Evolutionary conservation across 1,140 invertebrate species (phyloP), one percentile per base, ranked within the genome.

Genomic region (Drosophila pseudoobscura): DNA sequence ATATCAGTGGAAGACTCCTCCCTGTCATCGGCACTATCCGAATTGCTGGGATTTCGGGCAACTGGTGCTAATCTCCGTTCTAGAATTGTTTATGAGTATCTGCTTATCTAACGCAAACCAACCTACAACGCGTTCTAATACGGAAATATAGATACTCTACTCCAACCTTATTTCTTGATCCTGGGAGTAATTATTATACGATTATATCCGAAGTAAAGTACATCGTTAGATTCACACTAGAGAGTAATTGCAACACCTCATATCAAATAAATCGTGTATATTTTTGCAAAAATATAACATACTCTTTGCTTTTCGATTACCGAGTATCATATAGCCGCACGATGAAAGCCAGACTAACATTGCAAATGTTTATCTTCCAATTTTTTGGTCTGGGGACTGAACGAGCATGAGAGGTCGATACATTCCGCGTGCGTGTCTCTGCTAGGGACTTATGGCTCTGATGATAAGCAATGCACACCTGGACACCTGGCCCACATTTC

Each of bases 391-490:
- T 39, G n/a, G n/a, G 59, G n/a, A 17, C 44, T 2, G 26, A 15
- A 35, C 31, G 31, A 11, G 31, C n/a, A 55, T 43, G 22, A 44
- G 2, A 22, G 41, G 53, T 43, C 53, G n/a, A 58, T 51, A 24
- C 17, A 31, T 51, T 64, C 20, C 59, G 29, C 45, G 51, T 68
- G 65, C 65, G 63, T 68, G 64, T 41, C 51, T 11, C 53, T 55
- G 43, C 63, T 9, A 53, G 20, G 35, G 52, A 24, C 26, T 71
- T 51, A 52, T 71, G 31, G 65, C 65, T 45, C 6, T 22, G 44
- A 31, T 51, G 75, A 84, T 84, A 87, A 80, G 73, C 9, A 64
- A 87, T 77, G 73, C 9, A 64, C 76, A 85, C 73, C 76, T 84
- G 72, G 62, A 39, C 55, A 78, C 45, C 50, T 50, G 76, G 58